Evolutionary conservation across 2,888 invertebrate species (phyloP).

Genomic region (Tromatobia lineatoria): DNA sequence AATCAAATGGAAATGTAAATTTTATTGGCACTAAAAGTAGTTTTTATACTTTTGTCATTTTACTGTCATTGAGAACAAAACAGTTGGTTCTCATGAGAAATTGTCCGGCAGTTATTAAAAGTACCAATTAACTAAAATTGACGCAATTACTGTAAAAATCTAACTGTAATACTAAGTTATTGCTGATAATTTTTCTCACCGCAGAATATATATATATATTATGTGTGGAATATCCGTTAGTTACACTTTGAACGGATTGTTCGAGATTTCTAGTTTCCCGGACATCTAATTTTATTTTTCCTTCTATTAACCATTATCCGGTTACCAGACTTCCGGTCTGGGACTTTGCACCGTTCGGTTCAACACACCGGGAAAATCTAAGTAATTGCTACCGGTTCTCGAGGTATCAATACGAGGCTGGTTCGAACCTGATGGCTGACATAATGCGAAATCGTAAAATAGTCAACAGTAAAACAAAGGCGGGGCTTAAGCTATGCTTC

Average conservation of each 20-base stretch:
- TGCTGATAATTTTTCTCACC: no score
- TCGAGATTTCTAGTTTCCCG: neutral
- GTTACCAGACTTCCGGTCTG: slow-evolving; percentile 53
- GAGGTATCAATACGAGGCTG: slow-evolving; percentile 40
- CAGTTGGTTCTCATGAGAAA: no score
- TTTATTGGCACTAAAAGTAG: no score
- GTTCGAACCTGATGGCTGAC: slow-evolving; percentile 45
- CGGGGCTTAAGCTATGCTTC: neutral
- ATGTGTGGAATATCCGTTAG: slow-evolving; percentile 1
- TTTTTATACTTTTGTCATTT: no score
- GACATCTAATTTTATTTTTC: slow-evolving; percentile 7
- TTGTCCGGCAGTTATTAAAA: no score
- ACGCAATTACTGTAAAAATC: no score
- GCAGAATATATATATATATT: neutral
- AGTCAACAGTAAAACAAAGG: slow-evolving; percentile 21
- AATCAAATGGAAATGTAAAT: no score
- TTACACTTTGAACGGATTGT: neutral
- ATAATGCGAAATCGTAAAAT: slow-evolving; percentile 67
- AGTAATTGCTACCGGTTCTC: slow-evolving; percentile 56
- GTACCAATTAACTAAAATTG: no score
- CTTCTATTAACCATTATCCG: slow-evolving; percentile 37
- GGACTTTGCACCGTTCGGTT: slow-evolving; percentile 32
- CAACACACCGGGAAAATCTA: slow-evolving; percentile 40
- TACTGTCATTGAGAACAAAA: no score
- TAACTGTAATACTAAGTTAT: no score